Percentiles rank a stretch among this genome's conserved stretches.
These are phyloP conservation scores for Labeo rohita DNA, from an alignment of 2,113 vertebrate genomes.

Conservation along the genomic window DNA sequence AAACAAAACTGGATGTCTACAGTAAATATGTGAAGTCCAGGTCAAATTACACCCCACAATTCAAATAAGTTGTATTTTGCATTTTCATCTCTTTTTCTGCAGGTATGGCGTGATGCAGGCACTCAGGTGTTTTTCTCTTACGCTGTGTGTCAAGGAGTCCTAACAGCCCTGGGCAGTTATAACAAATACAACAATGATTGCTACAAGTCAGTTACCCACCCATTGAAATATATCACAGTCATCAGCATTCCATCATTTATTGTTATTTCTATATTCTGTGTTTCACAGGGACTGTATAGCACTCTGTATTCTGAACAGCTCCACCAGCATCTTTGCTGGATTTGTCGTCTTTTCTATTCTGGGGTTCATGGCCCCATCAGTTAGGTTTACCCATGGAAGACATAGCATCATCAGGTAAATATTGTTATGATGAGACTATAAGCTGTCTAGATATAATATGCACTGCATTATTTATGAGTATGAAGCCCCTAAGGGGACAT, in stretches of 20 bases:
- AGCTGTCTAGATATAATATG: not conserved
- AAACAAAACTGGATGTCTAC: not conserved
- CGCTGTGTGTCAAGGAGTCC: conserved; percentile 85
- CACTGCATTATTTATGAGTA: not conserved
- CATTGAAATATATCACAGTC: not conserved
- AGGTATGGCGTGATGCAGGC: conserved; percentile 91
- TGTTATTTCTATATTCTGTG: not conserved
- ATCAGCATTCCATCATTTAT: not conserved
- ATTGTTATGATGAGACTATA: not conserved
- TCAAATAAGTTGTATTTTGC: not conserved
- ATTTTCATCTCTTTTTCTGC: conserved; percentile 32
- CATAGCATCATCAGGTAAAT: conserved; percentile 75
- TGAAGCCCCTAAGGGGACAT: not conserved
- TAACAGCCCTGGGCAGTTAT: conserved; percentile 92
- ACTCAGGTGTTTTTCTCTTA: conserved; percentile 91
- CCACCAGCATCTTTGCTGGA: conserved; percentile 85
- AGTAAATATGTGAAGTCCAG: not conserved
- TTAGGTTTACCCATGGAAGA: conserved; percentile 69
- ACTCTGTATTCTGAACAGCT: conserved; percentile 86
- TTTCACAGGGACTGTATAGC: conserved; percentile 82
- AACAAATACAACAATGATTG: conserved; percentile 93
- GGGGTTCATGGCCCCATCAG: conserved; percentile 81
- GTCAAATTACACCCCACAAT: not conserved
- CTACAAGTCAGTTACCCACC: conserved; percentile 80
- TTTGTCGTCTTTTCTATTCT: conserved; percentile 88